Evolutionary conservation across 2,113 vertebrate genomes (phyloP).

Genomic region (Prunella himalayana): DNA sequence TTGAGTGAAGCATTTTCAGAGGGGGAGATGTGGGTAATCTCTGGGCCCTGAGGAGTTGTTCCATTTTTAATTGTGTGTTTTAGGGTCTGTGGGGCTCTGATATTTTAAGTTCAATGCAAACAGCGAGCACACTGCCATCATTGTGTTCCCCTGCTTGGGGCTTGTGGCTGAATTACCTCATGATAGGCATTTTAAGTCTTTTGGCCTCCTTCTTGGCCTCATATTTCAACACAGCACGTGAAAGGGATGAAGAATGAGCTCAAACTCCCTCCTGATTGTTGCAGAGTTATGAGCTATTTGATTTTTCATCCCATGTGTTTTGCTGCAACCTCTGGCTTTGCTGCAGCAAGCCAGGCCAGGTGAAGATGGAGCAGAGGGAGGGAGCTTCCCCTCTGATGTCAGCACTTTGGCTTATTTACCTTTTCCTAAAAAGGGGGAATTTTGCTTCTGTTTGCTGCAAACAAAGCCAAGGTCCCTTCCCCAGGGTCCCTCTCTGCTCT

Average conservation of each 20-base stretch:
- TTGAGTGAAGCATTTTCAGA: constrained; percentile 19
- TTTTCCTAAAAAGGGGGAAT: neutral
- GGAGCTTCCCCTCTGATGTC: constrained; percentile 11
- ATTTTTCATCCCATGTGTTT: constrained; percentile 33
- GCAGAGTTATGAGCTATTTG: constrained; percentile 43
- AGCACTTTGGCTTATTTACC: neutral
- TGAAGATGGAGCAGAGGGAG: neutral
- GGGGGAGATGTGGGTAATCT: constrained; percentile 14
- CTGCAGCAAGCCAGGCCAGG: neutral
- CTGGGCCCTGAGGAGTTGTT: constrained; percentile 11
- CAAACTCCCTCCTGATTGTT: constrained; percentile 7
- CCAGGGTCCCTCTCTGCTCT: neutral
- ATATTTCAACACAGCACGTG: constrained; percentile 58
- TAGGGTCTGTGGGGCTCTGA: constrained; percentile 35
- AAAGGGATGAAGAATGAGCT: constrained; percentile 61
- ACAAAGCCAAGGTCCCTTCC: neutral
- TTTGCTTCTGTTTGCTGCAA: constrained; percentile 33
- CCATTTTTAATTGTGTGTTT: constrained; percentile 42
- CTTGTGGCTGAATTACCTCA: constrained; percentile 63
- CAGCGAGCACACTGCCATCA: constrained; percentile 53
- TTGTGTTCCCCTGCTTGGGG: constrained; percentile 39
- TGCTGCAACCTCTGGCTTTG: constrained; percentile 4
- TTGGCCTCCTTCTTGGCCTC: constrained; percentile 52
- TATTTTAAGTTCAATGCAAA: constrained; percentile 50
- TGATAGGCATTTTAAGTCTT: constrained; percentile 54